Percentiles rank a stretch among this genome's conserved stretches.
Conservation (phyloP, 2,888 invertebrate species). For the Cephonodes hylas region DNA sequence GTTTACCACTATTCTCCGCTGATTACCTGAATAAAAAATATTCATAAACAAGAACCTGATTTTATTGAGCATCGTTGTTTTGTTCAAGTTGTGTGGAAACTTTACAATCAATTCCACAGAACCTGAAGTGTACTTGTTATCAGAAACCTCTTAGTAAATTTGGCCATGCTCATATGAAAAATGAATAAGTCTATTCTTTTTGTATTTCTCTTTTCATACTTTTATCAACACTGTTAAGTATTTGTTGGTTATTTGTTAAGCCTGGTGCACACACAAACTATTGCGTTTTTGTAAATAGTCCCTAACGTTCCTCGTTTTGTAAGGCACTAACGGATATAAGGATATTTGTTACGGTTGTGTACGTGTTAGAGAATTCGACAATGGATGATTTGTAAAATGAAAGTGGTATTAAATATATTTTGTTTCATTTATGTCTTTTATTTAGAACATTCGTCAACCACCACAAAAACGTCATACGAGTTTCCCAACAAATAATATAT, state of each 20-base stretch:
- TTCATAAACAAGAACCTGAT: no score
- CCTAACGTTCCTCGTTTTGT: neutral
- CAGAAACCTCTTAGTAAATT: no score
- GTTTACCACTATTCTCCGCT: no score
- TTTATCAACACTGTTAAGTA: neutral
- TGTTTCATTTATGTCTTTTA: constrained; percentile 57
- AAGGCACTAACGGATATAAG: neutral
- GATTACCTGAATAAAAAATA: no score
- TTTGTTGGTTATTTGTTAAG: neutral
- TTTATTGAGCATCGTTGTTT: no score
- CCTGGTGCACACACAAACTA: neutral
- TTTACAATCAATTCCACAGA: no score
- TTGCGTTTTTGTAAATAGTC: neutral
- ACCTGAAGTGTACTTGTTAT: no score
- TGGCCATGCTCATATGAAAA: no score
- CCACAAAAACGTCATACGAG: no score
- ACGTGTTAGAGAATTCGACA: neutral
- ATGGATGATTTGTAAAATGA: constrained; percentile 58
- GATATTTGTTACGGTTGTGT: neutral
- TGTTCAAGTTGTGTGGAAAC: no score
- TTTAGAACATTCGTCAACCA: neutral
- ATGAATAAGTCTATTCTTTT: no score
- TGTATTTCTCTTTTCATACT: no score
- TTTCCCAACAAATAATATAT: neutral
- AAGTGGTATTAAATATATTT: constrained; percentile 77